Conservation (phyloP, 2,797 vertebrate species). For the Holocentrus rufus region DNA sequence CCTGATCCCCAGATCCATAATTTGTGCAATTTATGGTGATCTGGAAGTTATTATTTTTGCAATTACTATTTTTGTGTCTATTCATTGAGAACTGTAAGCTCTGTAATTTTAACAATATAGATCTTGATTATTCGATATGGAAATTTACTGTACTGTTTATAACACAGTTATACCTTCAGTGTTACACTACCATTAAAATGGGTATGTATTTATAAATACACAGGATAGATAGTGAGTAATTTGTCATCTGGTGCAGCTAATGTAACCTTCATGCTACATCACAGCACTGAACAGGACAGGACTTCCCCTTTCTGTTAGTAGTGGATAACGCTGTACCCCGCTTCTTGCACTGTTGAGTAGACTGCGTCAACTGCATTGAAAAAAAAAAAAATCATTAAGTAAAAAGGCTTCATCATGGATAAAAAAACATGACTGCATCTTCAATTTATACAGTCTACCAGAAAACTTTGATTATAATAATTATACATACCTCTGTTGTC, state of each 20-base stretch:
- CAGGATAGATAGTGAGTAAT: conserved; percentile 12
- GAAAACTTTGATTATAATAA: not conserved
- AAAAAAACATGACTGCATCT: no score
- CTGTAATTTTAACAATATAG: not conserved
- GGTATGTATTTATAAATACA: not conserved
- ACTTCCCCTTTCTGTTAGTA: conserved; percentile 60
- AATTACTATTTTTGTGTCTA: not conserved
- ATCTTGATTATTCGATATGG: not conserved
- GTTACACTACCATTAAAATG: conserved; percentile 13
- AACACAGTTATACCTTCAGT: conserved; percentile 25
- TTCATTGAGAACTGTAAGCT: not conserved
- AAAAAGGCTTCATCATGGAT: no score
- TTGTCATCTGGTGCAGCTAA: not conserved
- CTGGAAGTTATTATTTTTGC: not conserved
- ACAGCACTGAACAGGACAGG: not conserved
- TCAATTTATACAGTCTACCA: no score
- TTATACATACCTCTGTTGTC: conserved; percentile 72
- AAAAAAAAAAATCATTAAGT: conserved; percentile 1
- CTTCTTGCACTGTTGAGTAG: conserved; percentile 73
- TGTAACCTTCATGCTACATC: not conserved
- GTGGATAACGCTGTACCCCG: conserved; percentile 76
- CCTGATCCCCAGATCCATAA: not conserved
- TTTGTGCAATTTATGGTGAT: not conserved
- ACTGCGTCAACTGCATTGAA: conserved; percentile 65
- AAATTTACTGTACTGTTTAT: conserved; percentile 5